Evolutionary conservation across 2,888 invertebrate genomes (phyloP).

Genomic region (Xylota sylvarum): DNA sequence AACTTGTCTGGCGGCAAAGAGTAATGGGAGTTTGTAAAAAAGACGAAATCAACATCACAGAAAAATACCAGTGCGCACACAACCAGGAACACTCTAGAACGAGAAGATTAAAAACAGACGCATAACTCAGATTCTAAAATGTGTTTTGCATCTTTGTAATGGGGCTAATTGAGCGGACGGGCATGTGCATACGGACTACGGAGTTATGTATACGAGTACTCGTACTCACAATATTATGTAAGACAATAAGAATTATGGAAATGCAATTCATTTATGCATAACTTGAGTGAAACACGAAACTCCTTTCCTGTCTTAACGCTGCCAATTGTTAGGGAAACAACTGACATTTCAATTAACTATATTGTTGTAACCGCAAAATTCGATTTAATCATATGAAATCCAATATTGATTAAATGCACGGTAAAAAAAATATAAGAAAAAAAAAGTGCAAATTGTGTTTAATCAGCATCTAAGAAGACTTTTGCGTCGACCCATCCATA

Average conservation of each 20-base stretch:
- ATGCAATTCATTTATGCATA: constrained; percentile 12
- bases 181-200: constrained; percentile 9
- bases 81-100: constrained; percentile 63
- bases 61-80: constrained; percentile 18
- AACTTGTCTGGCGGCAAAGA: constrained; percentile 28
- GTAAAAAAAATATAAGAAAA: background rate
- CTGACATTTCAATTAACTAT: constrained; percentile 7
- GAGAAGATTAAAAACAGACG: constrained; percentile 64
- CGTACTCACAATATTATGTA: constrained; percentile 27
- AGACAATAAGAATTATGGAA: constrained; percentile 9
- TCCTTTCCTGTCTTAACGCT: constrained; percentile 17
- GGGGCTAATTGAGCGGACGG: constrained; percentile 68
- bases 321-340: background rate
- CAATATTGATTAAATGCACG: constrained; percentile 5
- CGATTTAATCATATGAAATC: constrained; percentile 19
- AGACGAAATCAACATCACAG: constrained; percentile 53
- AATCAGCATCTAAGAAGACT: constrained; percentile 13
- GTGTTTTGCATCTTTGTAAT: constrained; percentile 71
- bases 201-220: background rate
- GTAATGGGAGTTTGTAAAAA: constrained; percentile 48
- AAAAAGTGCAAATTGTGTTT: constrained; percentile 16
- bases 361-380: constrained; percentile 17
- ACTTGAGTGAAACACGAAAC: constrained; percentile 25
- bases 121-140: constrained; percentile 52
- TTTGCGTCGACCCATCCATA: constrained; percentile 1